Percentiles rank a stretch among this genome's conserved stretches.
phyloP scores from a whole-genome alignment of 1,140 invertebrate genomes.

The Drosophila pandora region DNA sequence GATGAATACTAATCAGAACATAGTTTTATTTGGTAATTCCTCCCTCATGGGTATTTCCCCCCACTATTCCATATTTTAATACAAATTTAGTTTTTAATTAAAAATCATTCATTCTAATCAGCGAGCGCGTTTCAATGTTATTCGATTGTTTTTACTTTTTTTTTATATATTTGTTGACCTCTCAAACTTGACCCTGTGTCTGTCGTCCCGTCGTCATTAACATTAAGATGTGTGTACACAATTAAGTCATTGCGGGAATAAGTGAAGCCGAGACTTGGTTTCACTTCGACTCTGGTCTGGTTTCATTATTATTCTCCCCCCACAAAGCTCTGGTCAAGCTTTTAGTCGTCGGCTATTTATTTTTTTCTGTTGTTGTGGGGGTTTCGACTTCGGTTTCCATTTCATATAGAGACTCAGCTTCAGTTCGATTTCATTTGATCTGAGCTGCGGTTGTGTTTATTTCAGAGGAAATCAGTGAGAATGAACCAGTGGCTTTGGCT shows the following conservation, averaged over 20 bases:
- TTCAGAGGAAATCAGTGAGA: slow-evolving; percentile 15
- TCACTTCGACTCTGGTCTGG: slow-evolving; percentile 11
- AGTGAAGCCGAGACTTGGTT: slow-evolving; percentile 31
- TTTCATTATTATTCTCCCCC: background rate
- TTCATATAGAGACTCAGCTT: slow-evolving; percentile 37
- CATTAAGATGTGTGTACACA: slow-evolving; percentile 42
- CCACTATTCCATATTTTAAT: background rate
- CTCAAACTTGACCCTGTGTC: slow-evolving; percentile 36
- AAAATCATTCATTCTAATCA: slow-evolving; percentile 48
- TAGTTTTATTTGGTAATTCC: background rate
- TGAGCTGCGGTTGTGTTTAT: slow-evolving; percentile 58
- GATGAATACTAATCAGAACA: background rate
- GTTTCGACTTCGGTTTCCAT: slow-evolving; percentile 43
- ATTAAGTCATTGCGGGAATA: slow-evolving; percentile 51
- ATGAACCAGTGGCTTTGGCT: slow-evolving; percentile 66
- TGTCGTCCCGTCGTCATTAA: slow-evolving; percentile 21
- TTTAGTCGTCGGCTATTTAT: slow-evolving; percentile 28
- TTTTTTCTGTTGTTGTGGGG: background rate
- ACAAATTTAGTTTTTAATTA: slow-evolving; percentile 12
- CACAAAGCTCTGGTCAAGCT: slow-evolving; percentile 53
- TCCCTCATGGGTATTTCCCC: slow-evolving; percentile 6
- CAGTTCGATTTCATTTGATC: slow-evolving; percentile 75
- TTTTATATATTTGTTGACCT: slow-evolving; percentile 26
- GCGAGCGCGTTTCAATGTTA: slow-evolving; percentile 41
- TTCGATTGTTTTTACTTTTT: slow-evolving; percentile 20